These are phyloP conservation scores for Amyelois transitella DNA, from an alignment of 1,140 invertebrate genomes.

Conservation along the genomic window DNA sequence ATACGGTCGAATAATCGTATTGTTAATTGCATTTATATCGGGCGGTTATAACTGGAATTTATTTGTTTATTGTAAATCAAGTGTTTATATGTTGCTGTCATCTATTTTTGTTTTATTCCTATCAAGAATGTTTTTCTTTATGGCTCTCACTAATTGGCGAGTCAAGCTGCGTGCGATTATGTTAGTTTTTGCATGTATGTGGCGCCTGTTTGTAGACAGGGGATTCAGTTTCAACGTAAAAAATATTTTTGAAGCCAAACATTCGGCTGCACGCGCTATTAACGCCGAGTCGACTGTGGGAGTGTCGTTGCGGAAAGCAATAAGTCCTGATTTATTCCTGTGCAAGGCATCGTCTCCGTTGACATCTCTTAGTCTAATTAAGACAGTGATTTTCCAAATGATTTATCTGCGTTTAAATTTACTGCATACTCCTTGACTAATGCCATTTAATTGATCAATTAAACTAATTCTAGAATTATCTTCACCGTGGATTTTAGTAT, in stretches of 20 bases:
- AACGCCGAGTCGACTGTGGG: constrained; percentile 56
- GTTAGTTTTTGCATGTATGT: constrained; percentile 29
- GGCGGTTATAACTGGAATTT: constrained; percentile 13
- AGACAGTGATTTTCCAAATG: constrained; percentile 52
- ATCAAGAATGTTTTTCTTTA: background rate
- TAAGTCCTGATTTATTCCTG: constrained; percentile 61
- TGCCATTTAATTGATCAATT: constrained; percentile 35
- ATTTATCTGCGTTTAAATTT: constrained; percentile 46
- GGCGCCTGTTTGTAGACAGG: constrained; percentile 36
- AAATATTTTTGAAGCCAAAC: constrained; percentile 39
- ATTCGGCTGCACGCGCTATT: constrained; percentile 67
- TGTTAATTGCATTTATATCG: constrained; percentile 35
- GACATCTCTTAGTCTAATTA: constrained; percentile 61
- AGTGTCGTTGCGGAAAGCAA: constrained; percentile 64
- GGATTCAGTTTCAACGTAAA: constrained; percentile 51
- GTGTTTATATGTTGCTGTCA: background rate
- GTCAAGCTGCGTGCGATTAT: constrained; percentile 26
- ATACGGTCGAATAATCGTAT: constrained; percentile 31
- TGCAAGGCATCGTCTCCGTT: constrained; percentile 35
- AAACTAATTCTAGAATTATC: constrained; percentile 13
- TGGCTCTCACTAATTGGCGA: constrained; percentile 22
- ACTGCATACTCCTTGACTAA: constrained; percentile 16
- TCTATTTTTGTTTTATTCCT: background rate
- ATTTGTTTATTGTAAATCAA: constrained; percentile 4
- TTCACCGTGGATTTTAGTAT: background rate